These are phyloP conservation scores for Ophion ventricosus DNA, from an alignment of 2,888 invertebrate species.

Conservation along the genomic window DNA sequence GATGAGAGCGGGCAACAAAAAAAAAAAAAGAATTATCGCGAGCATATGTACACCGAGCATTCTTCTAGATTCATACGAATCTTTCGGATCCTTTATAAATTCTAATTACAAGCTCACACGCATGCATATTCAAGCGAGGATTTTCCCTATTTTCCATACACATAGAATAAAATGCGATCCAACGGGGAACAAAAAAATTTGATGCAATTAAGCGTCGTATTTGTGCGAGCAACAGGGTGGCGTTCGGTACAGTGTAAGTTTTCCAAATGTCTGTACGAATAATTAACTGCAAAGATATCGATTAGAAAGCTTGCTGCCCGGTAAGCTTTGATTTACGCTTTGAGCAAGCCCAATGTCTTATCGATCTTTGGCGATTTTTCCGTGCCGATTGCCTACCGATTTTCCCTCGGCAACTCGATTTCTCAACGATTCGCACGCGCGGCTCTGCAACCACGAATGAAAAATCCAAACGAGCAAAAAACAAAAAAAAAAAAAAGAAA, in stretches of 20 bases:
- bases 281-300: not conserved
- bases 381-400: too few species aligned
- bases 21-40: constrained; percentile 20
- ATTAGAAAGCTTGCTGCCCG: too few species aligned
- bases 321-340: too few species aligned
- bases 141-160: constrained; percentile 9
- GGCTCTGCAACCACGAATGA: too few species aligned
- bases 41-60: not conserved
- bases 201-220: not conserved
- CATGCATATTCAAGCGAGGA: constrained; percentile 36
- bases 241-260: too few species aligned
- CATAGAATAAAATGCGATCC: constrained; percentile 4
- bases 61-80: constrained; percentile 26
- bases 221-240: not conserved
- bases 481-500: not conserved
- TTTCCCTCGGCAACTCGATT: not conserved
- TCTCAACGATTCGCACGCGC: too few species aligned
- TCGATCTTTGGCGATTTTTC: too few species aligned
- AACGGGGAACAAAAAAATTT: constrained; percentile 9
- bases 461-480: not conserved
- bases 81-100: constrained; percentile 29
- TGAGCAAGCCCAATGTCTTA: too few species aligned
- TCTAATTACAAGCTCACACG: constrained; percentile 31
- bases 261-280: not conserved
- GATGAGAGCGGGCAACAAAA: too few species aligned